phyloP scores from a whole-genome alignment of 2,113 vertebrate species.

The Dicaeum eximium region DNA sequence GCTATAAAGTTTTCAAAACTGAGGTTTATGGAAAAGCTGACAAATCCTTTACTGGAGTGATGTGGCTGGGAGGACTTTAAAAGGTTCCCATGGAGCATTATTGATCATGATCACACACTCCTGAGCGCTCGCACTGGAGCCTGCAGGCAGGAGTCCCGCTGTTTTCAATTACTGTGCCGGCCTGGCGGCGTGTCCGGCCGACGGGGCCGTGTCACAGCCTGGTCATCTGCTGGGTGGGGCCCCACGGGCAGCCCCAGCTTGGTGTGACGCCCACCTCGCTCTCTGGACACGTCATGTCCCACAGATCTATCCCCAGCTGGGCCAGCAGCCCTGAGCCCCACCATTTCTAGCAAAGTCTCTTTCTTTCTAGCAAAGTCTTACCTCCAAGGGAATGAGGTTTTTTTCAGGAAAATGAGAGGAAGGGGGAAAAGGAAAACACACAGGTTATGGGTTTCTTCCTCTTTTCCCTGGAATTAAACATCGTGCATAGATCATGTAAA shows the following conservation, averaged over 20 bases:
- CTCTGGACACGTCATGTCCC: accelerated
- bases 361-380: background rate
- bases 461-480: background rate
- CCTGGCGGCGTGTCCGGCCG: slow-evolving; percentile 63
- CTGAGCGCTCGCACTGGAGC: background rate
- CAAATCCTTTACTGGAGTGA: slow-evolving; percentile 22
- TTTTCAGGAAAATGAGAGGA: background rate
- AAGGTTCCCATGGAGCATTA: background rate
- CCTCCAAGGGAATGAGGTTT: background rate
- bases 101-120: background rate
- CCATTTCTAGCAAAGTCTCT: background rate
- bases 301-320: accelerated
- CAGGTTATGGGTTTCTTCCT: background rate
- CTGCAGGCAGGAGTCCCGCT: slow-evolving; percentile 45
- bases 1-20: slow-evolving; percentile 47
- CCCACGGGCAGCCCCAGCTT: background rate
- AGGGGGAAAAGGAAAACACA: background rate
- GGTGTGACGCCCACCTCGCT: background rate
- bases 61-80: slow-evolving; percentile 28
- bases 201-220: slow-evolving; percentile 66
- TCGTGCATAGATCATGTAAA: background rate
- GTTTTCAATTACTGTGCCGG: slow-evolving; percentile 81
- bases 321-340: background rate
- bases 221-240: slow-evolving; percentile 43
- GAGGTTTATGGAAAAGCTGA: slow-evolving; percentile 52